Evolutionary conservation across 1,140 invertebrate genomes (phyloP).

Genomic region (Pseudobourletiella spinata): DNA sequence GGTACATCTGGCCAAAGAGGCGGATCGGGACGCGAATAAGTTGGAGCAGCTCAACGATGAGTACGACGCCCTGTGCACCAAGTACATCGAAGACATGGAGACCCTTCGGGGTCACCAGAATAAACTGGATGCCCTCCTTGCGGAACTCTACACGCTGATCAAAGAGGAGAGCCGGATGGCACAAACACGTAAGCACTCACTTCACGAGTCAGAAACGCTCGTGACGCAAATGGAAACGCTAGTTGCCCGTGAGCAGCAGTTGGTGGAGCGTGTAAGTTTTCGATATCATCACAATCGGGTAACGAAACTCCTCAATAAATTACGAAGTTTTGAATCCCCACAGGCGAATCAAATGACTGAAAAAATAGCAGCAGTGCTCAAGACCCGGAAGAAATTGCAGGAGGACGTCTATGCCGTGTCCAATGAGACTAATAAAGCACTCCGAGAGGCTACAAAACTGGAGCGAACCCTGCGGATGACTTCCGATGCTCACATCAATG

Average conservation of each 20-base stretch:
- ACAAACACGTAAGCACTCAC: conserved; percentile 7
- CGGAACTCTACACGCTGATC: conserved; percentile 10
- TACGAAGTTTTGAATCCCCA: too few species aligned
- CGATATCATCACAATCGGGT: too few species aligned
- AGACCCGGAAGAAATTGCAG: conserved; percentile 17
- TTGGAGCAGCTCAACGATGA: conserved; percentile 28
- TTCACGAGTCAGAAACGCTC: conserved; percentile 19
- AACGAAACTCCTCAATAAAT: too few species aligned
- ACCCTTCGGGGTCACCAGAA: conserved; percentile 5
- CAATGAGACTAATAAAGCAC: conserved; percentile 23
- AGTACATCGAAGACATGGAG: conserved; percentile 23
- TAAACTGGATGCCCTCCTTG: conserved; percentile 15
- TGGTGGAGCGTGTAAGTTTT: conserved; percentile 19
- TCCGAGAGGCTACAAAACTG: conserved; percentile 18
- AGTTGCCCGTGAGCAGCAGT: conserved; percentile 14
- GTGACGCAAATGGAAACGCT: conserved; percentile 16
- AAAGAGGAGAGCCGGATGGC: conserved; percentile 23
- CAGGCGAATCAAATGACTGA: conserved; percentile 16
- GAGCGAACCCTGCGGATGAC: conserved; percentile 24
- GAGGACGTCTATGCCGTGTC: conserved; percentile 23
- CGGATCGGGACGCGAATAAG: conserved; percentile 26
- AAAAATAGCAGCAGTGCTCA: conserved; percentile 7
- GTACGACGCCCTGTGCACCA: background rate
- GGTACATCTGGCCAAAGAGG: conserved; percentile 23
- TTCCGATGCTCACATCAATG: conserved; percentile 24